phyloP scores from a whole-genome alignment of 35 echinoderm and acorn worm species.

The Ophiothrix spiculata region DNA sequence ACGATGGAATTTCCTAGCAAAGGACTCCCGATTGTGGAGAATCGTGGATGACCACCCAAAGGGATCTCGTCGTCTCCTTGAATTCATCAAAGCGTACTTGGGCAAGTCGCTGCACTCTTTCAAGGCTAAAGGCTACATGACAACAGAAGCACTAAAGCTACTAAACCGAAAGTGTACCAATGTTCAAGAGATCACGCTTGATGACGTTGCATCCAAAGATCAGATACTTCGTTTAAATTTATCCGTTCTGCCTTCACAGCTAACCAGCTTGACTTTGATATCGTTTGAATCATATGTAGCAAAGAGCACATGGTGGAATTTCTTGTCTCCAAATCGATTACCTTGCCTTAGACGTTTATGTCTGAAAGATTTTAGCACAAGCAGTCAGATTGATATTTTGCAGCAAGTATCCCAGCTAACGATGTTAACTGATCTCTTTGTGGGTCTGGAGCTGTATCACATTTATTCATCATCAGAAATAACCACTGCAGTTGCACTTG shows the following conservation, averaged over 20 bases:
- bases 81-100: neutral
- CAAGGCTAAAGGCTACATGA: neutral
- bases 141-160: neutral
- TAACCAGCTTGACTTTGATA: neutral
- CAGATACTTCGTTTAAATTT: neutral
- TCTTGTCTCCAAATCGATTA: neutral
- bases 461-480: neutral
- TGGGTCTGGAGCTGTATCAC: neutral
- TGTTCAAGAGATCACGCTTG: neutral
- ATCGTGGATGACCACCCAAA: neutral
- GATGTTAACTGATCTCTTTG: neutral
- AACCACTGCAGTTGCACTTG: neutral
- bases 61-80: neutral
- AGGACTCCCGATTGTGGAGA: neutral
- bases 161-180: neutral
- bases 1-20: neutral
- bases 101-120: neutral
- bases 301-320: neutral
- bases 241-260: neutral
- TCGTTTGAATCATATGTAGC: neutral
- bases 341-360: neutral
- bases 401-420: neutral
- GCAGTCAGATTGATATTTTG: neutral
- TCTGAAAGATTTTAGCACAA: neutral
- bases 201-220: neutral